Percentiles rank a stretch among this genome's conserved stretches.
Evolutionary conservation across 2,797 vertebrate species (phyloP).

Genomic region (Anableps anableps): DNA sequence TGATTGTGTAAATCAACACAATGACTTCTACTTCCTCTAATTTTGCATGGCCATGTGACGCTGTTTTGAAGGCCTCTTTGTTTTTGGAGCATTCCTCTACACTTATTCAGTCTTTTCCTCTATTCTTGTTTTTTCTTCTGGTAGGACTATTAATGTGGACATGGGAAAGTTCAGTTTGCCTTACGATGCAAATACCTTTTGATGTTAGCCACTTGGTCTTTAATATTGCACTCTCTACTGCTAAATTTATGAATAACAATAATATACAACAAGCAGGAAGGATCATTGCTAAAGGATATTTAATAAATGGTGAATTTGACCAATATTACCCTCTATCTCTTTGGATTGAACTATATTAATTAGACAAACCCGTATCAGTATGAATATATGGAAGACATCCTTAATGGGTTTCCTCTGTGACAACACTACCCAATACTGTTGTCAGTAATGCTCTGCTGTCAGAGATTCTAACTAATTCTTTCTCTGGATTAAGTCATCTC

Average conservation of each 20-base stretch:
- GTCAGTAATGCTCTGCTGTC: neutral
- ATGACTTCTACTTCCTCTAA: constrained; percentile 73
- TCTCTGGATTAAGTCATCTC: constrained; percentile 50
- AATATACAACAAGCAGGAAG: neutral
- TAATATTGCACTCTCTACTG: constrained; percentile 24
- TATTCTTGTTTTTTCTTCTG: constrained; percentile 60
- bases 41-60: constrained; percentile 79
- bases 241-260: constrained; percentile 11
- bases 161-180: constrained; percentile 66
- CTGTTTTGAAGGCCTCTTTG: constrained; percentile 83
- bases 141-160: constrained; percentile 67
- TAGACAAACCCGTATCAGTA: constrained; percentile 2
- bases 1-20: constrained; percentile 81
- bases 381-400: neutral
- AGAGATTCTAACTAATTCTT: constrained; percentile 24
- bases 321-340: neutral
- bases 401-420: constrained; percentile 15
- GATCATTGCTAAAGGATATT: neutral
- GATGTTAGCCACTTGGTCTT: constrained; percentile 38
- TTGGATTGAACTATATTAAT: constrained; percentile 3
- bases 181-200: constrained; percentile 64
- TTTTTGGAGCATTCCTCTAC: constrained; percentile 73
- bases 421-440: neutral
- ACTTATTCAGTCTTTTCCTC: constrained; percentile 61
- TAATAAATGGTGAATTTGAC: neutral